Conservation (phyloP, 2,113 vertebrate genomes). For the Pachycephala philippinensis region DNA sequence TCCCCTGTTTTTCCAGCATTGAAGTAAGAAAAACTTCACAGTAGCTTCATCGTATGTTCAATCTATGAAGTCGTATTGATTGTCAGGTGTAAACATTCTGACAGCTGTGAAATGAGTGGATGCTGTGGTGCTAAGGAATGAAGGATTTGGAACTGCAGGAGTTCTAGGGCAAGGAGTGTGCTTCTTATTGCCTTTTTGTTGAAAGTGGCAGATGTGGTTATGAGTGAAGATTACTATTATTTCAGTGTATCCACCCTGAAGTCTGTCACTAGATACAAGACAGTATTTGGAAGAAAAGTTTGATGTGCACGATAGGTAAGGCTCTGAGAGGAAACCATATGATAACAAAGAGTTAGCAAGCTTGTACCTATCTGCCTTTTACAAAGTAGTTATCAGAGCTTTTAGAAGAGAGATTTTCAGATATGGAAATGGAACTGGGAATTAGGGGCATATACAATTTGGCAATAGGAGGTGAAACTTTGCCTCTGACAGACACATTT, state of each 20-base stretch:
- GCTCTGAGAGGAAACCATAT: neutral
- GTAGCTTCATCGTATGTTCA: fast-evolving
- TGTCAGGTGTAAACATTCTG: neutral
- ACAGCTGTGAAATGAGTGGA: neutral
- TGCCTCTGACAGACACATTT: neutral
- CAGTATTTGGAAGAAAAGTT: neutral
- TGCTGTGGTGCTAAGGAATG: neutral
- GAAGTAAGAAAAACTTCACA: neutral
- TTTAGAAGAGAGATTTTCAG: neutral
- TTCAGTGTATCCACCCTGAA: neutral
- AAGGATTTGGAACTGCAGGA: neutral
- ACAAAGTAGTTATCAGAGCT: neutral
- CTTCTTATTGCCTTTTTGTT: neutral
- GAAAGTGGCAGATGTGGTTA: neutral
- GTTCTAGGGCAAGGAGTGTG: neutral
- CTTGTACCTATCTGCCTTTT: neutral
- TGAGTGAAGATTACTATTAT: neutral
- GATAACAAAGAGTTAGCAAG: neutral
- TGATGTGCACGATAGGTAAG: neutral
- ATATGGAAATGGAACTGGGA: neutral
- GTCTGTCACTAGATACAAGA: neutral
- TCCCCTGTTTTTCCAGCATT: neutral
- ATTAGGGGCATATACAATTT: neutral
- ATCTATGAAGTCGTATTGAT: neutral
- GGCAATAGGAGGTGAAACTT: neutral